These are phyloP conservation scores for Boleophthalmus pectinirostris DNA, from an alignment of 2,113 vertebrate species.

Conservation along the genomic window DNA sequence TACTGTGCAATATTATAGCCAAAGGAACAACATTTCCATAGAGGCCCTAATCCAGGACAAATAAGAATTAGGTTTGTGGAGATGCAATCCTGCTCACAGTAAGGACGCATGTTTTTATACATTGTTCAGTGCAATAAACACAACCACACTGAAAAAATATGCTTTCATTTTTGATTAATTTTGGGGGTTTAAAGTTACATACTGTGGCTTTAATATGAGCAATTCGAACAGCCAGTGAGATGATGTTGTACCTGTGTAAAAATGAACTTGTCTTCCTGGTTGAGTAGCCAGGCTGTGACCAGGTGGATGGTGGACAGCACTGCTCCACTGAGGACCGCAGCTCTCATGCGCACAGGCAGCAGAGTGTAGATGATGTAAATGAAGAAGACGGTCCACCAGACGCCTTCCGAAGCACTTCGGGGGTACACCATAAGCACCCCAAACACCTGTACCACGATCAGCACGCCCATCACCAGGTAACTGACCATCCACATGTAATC, in stretches of 20 bases:
- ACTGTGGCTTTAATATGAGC: neutral
- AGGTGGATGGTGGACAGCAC: conserved; percentile 86
- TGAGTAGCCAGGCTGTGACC: conserved; percentile 86
- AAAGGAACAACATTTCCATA: no score
- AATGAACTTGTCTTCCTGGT: conserved; percentile 81
- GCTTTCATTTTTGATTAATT: no score
- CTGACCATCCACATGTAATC: conserved; percentile 97
- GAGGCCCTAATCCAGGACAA: no score
- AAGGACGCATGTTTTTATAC: no score
- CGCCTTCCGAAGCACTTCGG: conserved; percentile 84
- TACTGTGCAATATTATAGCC: no score
- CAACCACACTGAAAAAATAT: no score
- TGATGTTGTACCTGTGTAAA: conserved; percentile 85
- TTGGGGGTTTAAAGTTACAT: no score
- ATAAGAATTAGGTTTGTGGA: no score
- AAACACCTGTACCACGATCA: conserved; percentile 85
- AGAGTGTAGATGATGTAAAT: conserved; percentile 97
- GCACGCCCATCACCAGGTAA: conserved; percentile 89
- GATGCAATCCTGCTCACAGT: no score
- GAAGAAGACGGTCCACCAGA: conserved; percentile 96
- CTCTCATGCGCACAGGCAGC: conserved; percentile 93
- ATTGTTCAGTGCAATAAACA: no score
- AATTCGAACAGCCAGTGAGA: neutral
- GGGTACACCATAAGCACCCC: conserved; percentile 81
- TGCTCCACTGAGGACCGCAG: conserved; percentile 87